Conservation (phyloP, 2,113 vertebrate species). For the Microcebus griseorufus region DNA sequence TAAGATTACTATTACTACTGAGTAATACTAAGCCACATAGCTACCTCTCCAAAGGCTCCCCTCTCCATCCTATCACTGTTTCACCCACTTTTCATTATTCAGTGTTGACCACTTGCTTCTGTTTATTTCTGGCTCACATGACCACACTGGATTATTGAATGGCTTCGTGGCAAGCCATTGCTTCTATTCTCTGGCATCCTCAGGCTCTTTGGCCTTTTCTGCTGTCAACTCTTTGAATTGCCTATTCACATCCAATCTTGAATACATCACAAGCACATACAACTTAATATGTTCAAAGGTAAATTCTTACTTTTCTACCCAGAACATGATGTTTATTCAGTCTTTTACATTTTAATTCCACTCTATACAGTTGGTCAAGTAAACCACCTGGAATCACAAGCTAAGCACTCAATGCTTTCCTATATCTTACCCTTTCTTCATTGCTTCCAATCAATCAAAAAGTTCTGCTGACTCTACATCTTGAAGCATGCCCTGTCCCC, state of each 20-base stretch:
- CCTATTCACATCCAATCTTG: neutral
- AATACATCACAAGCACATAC: neutral
- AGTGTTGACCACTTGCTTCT: neutral
- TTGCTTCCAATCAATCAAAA: neutral
- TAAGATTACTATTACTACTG: neutral
- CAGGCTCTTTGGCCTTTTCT: neutral
- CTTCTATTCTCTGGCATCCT: neutral
- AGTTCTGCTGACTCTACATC: neutral
- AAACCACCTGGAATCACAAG: neutral
- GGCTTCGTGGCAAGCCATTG: neutral
- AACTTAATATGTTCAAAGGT: neutral
- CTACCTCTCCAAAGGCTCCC: neutral
- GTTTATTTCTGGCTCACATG: neutral
- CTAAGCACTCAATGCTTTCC: neutral
- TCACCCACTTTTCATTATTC: neutral
- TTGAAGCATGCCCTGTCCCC: neutral
- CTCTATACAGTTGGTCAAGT: neutral
- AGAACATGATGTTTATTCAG: neutral
- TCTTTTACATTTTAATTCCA: neutral
- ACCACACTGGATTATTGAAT: neutral
- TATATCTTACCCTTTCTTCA: neutral
- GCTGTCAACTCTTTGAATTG: neutral
- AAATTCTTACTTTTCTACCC: neutral
- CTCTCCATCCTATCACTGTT: neutral
- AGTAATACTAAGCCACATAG: neutral